Base-by-base conservation (phyloP, 2,888 invertebrate genomes). In the Oscheius sp. region DNA sequence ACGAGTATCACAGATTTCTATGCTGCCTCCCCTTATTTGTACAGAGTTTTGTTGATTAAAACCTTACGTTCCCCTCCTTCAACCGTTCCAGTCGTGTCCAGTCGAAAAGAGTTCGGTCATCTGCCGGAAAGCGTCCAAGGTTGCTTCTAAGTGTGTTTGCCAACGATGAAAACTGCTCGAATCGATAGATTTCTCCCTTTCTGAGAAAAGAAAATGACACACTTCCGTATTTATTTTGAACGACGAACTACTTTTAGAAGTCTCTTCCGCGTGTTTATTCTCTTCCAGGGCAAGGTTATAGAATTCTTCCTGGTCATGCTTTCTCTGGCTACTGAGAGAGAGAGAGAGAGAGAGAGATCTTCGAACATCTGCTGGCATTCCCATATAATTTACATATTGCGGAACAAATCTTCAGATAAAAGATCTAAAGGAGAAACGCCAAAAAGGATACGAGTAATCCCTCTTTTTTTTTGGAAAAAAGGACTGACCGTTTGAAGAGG, bases 1-100 rank as follows among this genome's bases (percentile, higher is more conserved):
- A 61, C 61, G 61, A 61, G 61, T 61, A 61, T 55, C 23, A 23
- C 61, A 61, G 61, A 61, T 61, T 61, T 61, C 61, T 61, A 61
- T 61, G 42, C 58, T 39, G 45, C 61, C 61, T 31, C 25, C n/a
- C 25, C 37, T 6, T 61, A 61, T 61, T 42, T 61, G 61, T 61
- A 61, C 61, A 61, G 61, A 61, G 42, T 55, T 12, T 10, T 23
- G 27, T 27, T 31, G 25, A 31, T 55, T 20, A 31, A 55, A n/a
- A 6, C 12, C n/a, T 29, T 55, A 34, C n/a, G 15, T n/a, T n/a
- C 55, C n/a, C 55, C 1, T 29, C 23, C 20, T 48, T 48, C 48
- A 17, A 48, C 20, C 23, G 23, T 17, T 48, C 25, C 20, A 20
- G 23, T 25, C 17, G 17, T 37, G 37, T 37, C 37, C 37, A 37